Evolutionary conservation across 2,797 vertebrate species (phyloP), one percentile per base, ranked within the genome.

Genomic region (Margarornis squamiger): DNA sequence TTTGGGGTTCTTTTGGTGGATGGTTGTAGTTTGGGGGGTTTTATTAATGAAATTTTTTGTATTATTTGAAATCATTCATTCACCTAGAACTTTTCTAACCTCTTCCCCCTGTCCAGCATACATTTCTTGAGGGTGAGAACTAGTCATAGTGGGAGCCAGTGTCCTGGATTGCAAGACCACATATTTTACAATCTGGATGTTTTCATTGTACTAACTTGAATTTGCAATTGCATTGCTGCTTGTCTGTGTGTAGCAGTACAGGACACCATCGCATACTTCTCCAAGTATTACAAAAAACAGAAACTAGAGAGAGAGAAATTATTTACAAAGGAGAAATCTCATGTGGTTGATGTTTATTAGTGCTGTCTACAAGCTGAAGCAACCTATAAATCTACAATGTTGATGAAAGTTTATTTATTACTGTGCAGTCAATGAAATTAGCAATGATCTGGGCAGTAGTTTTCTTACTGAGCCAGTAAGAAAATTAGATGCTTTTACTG

Each of bases 401-500:
- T 83, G 46, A 51, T 18, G 41, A 45, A 87, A 87, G 38, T 77
- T 85, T 89, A 57, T 91, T 76, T 85, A 72, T 79, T 90, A 49
- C 11, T 77, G 20, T 54, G n/a, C 21, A 80, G 29, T 57, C 27
- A 32, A 20, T 71, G 65, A 86, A 83, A 82, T 70, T 58, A 83
- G 34, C 46, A 34, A 65, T 51, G 38, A 83, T 80, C 78, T 71
- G 49, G 81, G 32, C 32, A 80, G 63, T 39, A 89, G 48, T 76
- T 70, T 85, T 73, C 59, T 77, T 74, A 71, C 38, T 74, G 49
- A 79, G 32, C 22, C 67, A 87, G 41, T 68, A 65, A 80, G 54
- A 91, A 91, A 87, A 91, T 92, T 5, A 80, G 45, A 66, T 80
- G 14, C 24, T 77, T 96, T 91, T 79, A 65, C 61, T 88, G 81